Percentiles rank a stretch among this genome's conserved stretches.
Conservation (phyloP, 2,113 vertebrate genomes). For the Epinephelus lanceolatus region DNA sequence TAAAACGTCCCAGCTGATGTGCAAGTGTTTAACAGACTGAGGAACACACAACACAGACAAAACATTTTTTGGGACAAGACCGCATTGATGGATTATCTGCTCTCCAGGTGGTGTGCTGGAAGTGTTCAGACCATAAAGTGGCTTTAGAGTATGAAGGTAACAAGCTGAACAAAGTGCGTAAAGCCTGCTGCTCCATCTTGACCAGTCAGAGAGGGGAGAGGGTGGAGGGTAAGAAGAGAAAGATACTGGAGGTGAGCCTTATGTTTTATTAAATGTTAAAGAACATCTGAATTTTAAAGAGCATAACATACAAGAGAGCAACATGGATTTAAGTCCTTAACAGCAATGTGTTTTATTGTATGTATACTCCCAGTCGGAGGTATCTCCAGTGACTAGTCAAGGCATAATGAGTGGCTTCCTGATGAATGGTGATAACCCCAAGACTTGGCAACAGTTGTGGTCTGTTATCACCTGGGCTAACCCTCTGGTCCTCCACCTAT, state of each 20-base stretch:
- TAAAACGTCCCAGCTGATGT: neutral
- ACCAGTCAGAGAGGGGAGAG: constrained; percentile 86
- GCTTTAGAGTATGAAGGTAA: constrained; percentile 91
- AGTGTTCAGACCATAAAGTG: constrained; percentile 95
- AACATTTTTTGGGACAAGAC: fast-evolving
- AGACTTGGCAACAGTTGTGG: constrained; percentile 90
- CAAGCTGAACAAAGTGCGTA: constrained; percentile 94
- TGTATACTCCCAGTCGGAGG: constrained; percentile 83
- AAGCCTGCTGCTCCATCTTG: constrained; percentile 90
- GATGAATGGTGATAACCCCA: constrained; percentile 89
- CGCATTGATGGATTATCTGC: neutral
- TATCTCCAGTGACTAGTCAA: constrained; percentile 85
- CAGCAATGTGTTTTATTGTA: neutral
- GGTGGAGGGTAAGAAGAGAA: constrained; percentile 80
- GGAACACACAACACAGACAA: constrained; percentile 73
- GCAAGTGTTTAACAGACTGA: constrained; percentile 77
- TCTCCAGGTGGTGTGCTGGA: constrained; percentile 94
- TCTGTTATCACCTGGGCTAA: constrained; percentile 90
- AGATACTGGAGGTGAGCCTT: constrained; percentile 87
- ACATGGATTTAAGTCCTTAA: neutral
- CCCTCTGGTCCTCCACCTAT: constrained; percentile 89
- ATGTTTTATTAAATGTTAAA: constrained; percentile 40
- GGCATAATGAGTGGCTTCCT: constrained; percentile 90
- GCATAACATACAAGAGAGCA: constrained; percentile 86
- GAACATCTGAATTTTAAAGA: no score